Evolutionary conservation across 2,113 vertebrate genomes (phyloP).

Genomic region (Pollimyrus isidori): DNA sequence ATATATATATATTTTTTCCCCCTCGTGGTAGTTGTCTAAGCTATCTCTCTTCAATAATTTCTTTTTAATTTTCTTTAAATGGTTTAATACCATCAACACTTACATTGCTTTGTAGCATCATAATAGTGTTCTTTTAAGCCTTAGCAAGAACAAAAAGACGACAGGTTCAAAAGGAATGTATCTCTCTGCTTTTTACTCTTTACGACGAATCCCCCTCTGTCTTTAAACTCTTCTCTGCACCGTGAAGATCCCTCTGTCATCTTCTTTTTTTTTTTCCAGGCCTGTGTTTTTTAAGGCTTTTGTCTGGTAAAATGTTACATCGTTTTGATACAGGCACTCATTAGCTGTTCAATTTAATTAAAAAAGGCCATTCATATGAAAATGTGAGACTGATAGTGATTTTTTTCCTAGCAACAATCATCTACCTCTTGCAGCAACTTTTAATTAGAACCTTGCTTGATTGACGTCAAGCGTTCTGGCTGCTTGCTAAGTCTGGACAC

Average conservation of each 20-base stretch:
- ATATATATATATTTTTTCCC: not conserved
- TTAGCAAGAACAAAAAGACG: conserved; percentile 48
- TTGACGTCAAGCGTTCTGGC: conserved; percentile 38
- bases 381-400: conserved; percentile 76
- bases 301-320: conserved; percentile 48
- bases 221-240: conserved; percentile 37
- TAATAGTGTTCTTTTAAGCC: conserved; percentile 47
- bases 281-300: conserved; percentile 32
- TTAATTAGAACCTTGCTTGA: conserved; percentile 71
- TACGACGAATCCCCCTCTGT: conserved; percentile 41
- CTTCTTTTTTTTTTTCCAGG: conserved; percentile 30
- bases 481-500: conserved; percentile 12
- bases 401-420: conserved; percentile 74
- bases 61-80: conserved; percentile 42
- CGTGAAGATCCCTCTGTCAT: conserved; percentile 38
- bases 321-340: conserved; percentile 60
- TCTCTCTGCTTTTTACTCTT: conserved; percentile 50
- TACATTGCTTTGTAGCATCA: conserved; percentile 25
- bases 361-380: conserved; percentile 82
- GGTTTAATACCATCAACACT: conserved; percentile 41
- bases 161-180: conserved; percentile 55
- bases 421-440: conserved; percentile 72
- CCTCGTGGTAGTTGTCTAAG: not conserved
- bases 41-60: conserved; percentile 24
- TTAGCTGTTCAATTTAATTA: conserved; percentile 73